A percentile compares a stretch with the other conserved stretches of the same genome.
Evolutionary conservation across 2,888 invertebrate species (phyloP).

Genomic region (Tetragonisca angustula): DNA sequence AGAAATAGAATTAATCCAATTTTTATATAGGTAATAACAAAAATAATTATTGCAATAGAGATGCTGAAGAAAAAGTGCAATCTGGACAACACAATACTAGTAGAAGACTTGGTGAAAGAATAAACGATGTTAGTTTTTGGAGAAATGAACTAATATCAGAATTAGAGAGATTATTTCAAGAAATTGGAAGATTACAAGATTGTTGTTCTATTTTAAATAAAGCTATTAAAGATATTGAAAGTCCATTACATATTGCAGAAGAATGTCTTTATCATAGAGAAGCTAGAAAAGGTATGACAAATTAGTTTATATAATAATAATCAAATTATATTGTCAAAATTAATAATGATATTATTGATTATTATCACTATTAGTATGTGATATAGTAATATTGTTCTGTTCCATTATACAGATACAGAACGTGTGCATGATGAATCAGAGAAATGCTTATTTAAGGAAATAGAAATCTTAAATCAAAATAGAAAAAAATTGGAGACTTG

Average conservation of each 20-base stretch:
- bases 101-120: constrained; percentile 94
- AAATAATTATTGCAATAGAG: constrained; percentile 83
- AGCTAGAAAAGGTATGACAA: constrained; percentile 89
- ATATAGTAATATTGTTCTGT: constrained; percentile 16
- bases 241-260: constrained; percentile 95
- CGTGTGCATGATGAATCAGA: constrained; percentile 96
- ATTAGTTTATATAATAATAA: constrained; percentile 1
- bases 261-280: constrained; percentile 97
- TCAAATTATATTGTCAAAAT: background rate
- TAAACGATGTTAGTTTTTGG: constrained; percentile 97
- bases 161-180: constrained; percentile 93
- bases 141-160: constrained; percentile 93
- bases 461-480: constrained; percentile 91
- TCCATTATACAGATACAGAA: constrained; percentile 88
- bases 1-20: background rate
- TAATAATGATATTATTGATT: background rate
- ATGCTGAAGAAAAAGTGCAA: constrained; percentile 92
- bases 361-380: background rate
- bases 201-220: constrained; percentile 90
- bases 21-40: background rate
- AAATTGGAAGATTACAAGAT: constrained; percentile 90
- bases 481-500: constrained; percentile 91
- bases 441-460: constrained; percentile 93
- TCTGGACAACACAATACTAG: constrained; percentile 94
- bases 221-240: constrained; percentile 92